Evolutionary conservation across 2,888 invertebrate genomes (phyloP).

Genomic region (Apeira syringaria): DNA sequence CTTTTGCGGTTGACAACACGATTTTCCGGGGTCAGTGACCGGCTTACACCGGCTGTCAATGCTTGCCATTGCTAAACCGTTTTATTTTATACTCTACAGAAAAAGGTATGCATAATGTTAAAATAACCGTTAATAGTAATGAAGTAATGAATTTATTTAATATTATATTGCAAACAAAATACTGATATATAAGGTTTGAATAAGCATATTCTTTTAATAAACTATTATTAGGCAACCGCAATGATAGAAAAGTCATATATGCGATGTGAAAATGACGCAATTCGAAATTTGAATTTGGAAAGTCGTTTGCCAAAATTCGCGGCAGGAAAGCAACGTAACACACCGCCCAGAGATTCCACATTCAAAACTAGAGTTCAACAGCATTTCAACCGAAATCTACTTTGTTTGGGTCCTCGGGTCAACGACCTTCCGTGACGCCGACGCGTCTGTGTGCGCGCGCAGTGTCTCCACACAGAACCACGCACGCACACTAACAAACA

Average conservation of each 20-base stretch:
- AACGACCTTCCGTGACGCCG: constrained; percentile 71
- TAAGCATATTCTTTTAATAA: too few relatives aligned
- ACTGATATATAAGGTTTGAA: too few relatives aligned
- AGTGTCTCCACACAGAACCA: constrained; percentile 49
- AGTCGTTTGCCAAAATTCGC: constrained; percentile 59
- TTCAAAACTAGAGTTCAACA: constrained; percentile 80
- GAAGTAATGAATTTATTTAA: too few relatives aligned
- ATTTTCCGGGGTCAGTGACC: constrained; percentile 72
- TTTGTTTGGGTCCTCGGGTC: constrained; percentile 82
- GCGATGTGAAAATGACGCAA: constrained; percentile 18
- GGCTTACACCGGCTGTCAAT: constrained; percentile 43
- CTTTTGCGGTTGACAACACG: constrained; percentile 55
- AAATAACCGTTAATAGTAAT: too few relatives aligned
- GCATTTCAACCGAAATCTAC: constrained; percentile 82
- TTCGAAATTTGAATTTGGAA: constrained; percentile 33
- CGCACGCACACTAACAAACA: constrained; percentile 59
- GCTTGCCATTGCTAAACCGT: constrained; percentile 15
- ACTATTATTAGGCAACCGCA: constrained; percentile 19
- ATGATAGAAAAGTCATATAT: too few relatives aligned
- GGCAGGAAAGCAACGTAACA: constrained; percentile 56
- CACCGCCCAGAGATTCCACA: constrained; percentile 62
- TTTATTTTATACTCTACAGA: neutral
- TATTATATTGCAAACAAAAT: too few relatives aligned
- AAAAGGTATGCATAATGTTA: too few relatives aligned
- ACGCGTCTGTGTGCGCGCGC: constrained; percentile 65